phyloP scores from a whole-genome alignment of 2,797 vertebrate genomes.

The Catamblyrhynchus diadema region DNA sequence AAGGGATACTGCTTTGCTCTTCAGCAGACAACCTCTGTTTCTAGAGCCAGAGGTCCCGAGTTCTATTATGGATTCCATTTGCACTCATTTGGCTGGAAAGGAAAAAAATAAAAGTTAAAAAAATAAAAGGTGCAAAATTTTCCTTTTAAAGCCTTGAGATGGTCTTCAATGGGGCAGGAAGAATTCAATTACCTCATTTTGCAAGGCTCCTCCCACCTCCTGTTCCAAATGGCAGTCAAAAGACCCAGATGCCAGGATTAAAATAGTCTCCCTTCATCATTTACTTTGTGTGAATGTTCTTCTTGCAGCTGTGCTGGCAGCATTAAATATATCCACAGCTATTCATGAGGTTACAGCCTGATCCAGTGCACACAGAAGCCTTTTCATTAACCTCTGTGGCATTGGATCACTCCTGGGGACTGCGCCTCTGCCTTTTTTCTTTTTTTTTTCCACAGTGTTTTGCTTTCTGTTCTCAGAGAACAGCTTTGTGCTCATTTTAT shows the following conservation, averaged over 20 bases:
- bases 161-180: neutral
- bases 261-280: constrained; percentile 43
- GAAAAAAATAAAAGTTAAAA: neutral
- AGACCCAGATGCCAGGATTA: constrained; percentile 40
- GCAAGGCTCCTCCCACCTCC: neutral
- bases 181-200: neutral
- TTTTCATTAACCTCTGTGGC: constrained; percentile 29
- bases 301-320: constrained; percentile 61
- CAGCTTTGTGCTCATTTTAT: neutral
- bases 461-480: neutral
- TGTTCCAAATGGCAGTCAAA: constrained; percentile 23
- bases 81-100: neutral
- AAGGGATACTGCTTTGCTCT: neutral
- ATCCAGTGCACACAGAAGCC: neutral
- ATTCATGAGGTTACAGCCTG: neutral
- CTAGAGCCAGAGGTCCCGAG: fast-evolving
- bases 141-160: neutral
- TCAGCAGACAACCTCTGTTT: neutral
- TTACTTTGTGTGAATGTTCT: constrained; percentile 5
- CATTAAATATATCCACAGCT: neutral
- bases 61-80: neutral
- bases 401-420: neutral
- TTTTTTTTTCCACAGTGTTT: neutral
- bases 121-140: neutral
- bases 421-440: neutral